Base-by-base conservation (phyloP, 1,140 invertebrate genomes). In the Zaprionus africanus region DNA sequence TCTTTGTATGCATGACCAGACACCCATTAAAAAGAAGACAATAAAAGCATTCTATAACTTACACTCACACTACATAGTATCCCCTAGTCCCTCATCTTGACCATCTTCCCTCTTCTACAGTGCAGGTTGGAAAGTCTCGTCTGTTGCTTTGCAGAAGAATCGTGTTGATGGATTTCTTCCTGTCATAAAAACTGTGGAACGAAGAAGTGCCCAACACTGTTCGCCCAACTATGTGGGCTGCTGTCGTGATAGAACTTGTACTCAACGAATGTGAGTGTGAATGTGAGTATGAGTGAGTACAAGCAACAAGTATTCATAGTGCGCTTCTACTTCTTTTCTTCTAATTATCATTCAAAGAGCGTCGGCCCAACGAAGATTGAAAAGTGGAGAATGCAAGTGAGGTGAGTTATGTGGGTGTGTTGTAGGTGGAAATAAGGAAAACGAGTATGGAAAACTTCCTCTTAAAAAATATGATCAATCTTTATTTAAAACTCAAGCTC, bases 81-180 rank as follows among this genome's bases (percentile, higher is more conserved):
- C 5, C n/a, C 0, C 28, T 24, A 34, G 38, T 34, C 41, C 3
- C 0, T 5, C 24, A 15, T 7, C 46, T 51, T 51, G 7, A 12
- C 19, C 46, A 51, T 26, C 1, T 28, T 5, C 4, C 1, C 36
- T 7, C 24, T 31, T 12, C 28, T 9, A n/a, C 9, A 63, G 41
- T 67, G 64, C 11, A 53, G 51, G 60, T 17, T 70, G 46, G 73
- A 79, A 83, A 83, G 76, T 67, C 69, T 78, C 38, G 75, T 73
- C 61, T 34, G 31, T 34, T 34, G 31, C 9, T 43, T 34, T 38
- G 65, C 73, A 63, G 62, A 80, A 84, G 81, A 84, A 84, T 76
- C 71, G 81, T 76, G 85, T 81, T 88, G 84, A 88, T 88, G 84
- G 84, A 88, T 88, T 76, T 90, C 85, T 88, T 90, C 85, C 84